Evolutionary conservation across 2,113 vertebrate species (phyloP).

Genomic region (Terrapene triunguis): DNA sequence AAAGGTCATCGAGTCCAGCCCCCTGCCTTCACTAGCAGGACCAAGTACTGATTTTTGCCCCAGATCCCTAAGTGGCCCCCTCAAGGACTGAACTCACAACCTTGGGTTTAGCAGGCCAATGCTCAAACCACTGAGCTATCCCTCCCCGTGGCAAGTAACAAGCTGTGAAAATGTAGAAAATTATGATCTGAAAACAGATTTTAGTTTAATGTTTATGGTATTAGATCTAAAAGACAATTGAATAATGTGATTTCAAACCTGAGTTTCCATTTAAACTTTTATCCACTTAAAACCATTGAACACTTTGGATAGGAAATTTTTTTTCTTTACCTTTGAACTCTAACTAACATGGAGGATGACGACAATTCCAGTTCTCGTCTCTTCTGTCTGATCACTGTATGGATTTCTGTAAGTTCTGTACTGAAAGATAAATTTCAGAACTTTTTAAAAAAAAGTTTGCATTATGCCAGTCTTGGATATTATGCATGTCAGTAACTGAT

Average conservation of each 20-base stretch:
- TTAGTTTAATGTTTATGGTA: background rate
- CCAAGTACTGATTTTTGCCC: too few relatives aligned
- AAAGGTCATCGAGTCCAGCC: too few relatives aligned
- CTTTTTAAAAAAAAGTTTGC: background rate
- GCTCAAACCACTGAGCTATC: too few relatives aligned
- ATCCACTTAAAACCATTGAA: background rate
- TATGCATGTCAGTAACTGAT: background rate
- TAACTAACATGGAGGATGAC: slow-evolving; percentile 81
- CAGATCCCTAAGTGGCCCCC: too few relatives aligned
- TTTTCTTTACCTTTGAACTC: slow-evolving; percentile 77
- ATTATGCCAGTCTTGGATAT: background rate
- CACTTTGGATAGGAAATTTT: background rate
- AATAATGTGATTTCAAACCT: background rate
- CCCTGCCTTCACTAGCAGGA: too few relatives aligned
- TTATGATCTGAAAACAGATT: background rate
- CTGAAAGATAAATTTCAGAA: slow-evolving; percentile 80
- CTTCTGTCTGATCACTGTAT: slow-evolving; percentile 74
- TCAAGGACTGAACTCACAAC: too few relatives aligned
- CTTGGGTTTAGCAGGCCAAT: too few relatives aligned
- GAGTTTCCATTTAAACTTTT: background rate
- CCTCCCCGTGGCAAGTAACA: background rate
- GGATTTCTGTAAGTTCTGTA: slow-evolving; percentile 83
- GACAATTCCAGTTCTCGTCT: slow-evolving; percentile 85
- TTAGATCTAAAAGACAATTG: background rate
- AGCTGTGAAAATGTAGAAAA: background rate